Evolutionary conservation across 2,888 invertebrate species (phyloP).

Genomic region (Hymenopus coronatus): DNA sequence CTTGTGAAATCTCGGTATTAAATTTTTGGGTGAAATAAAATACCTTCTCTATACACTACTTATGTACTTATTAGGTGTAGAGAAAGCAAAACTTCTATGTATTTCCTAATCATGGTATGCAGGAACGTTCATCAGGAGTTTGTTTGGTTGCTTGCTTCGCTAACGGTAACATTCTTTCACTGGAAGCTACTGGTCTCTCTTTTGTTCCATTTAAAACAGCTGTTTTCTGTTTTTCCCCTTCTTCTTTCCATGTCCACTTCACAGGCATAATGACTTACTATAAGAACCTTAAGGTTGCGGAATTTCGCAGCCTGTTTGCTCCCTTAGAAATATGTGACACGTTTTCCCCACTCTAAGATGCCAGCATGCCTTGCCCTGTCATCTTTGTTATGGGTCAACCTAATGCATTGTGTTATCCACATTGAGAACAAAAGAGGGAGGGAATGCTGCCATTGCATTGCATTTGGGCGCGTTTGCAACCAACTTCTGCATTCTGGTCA

Average conservation of each 20-base stretch:
- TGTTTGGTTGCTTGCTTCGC: too few relatives aligned
- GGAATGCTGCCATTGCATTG: neutral
- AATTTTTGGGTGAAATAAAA: too few relatives aligned
- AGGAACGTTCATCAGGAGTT: too few relatives aligned
- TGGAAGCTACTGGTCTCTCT: neutral
- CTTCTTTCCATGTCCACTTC: too few relatives aligned
- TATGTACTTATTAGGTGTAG: too few relatives aligned
- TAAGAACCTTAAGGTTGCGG: neutral
- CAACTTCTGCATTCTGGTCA: neutral
- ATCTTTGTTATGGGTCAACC: neutral
- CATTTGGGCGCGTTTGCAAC: neutral
- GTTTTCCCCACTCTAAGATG: neutral
- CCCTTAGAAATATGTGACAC: neutral
- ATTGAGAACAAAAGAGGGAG: neutral
- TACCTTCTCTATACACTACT: too few relatives aligned
- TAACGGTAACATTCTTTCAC: too few relatives aligned
- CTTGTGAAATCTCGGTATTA: too few relatives aligned
- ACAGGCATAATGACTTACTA: too few relatives aligned
- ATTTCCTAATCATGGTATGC: too few relatives aligned
- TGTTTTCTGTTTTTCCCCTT: neutral
- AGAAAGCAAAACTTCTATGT: too few relatives aligned
- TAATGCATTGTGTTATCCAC: neutral
- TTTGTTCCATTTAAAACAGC: neutral
- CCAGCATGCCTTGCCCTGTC: neutral
- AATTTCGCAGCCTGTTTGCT: neutral